Base-by-base conservation (phyloP, 2,113 vertebrate species). In the Mastomys natalensis region DNA sequence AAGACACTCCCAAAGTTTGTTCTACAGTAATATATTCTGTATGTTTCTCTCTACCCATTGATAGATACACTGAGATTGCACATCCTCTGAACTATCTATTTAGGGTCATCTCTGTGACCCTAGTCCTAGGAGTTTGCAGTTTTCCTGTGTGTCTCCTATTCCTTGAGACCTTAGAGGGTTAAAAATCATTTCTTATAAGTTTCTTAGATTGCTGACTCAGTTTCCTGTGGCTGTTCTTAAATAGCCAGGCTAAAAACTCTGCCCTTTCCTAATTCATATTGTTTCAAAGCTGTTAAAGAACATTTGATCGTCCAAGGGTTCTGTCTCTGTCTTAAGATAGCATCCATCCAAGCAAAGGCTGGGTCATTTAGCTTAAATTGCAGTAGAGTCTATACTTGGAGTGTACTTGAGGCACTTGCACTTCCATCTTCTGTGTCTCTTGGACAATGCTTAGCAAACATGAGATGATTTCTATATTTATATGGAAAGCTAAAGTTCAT, bases 401-500 rank as follows among this genome's bases (percentile, higher is more conserved):
- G 29, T 64, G 3, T 45, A 70, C 15, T 5, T 24, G 22, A 22
- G 13, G 48, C 3, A 70, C 26, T 85, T 94, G 0, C 26, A 43
- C 60, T 84, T 94, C 73, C 72, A 4, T 78, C n/a, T 90, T 93
- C 86, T 90, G 40, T 90, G 43, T 53, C 1, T 91, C 53, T 70
- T 94, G 24, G 87, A 53, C 62, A 76, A 51, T 89, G 68, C 21
- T 95, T 21, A 68, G 24, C 48, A 78, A 92, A 70, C 76, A 62
- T 24, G 12, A 87, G 7, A 16, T 58, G 40, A 90, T 37, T 87
- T 55, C 84, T 72, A 76, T 60, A 60, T 73, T 89, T 90, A 89
- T 73, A 4, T 16, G 51, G 19, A 90, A 96, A 92, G 70, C 9
- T 84, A 5, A 95, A 80, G 11, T 90, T 96, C 97, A 98, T 98